Evolutionary conservation across 1,140 invertebrate genomes (phyloP).

Genomic region (Pogonognathellus flavescens): DNA sequence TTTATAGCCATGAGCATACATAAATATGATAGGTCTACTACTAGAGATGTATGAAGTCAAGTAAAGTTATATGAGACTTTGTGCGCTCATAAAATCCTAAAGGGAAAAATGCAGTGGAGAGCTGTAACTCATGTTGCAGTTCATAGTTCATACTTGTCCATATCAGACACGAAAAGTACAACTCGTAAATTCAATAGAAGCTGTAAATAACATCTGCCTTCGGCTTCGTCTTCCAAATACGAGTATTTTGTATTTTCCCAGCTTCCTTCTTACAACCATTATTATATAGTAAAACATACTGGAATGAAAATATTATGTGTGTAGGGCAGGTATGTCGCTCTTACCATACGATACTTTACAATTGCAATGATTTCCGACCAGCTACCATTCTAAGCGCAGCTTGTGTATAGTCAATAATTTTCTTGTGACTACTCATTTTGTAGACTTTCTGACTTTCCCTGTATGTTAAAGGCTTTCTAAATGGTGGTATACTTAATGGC

Average conservation of each 20-base stretch:
- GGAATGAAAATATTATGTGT: background rate
- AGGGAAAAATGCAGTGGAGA: slow-evolving; percentile 3
- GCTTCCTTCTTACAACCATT: background rate
- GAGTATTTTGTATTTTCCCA: slow-evolving; percentile 12
- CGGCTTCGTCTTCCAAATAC: background rate
- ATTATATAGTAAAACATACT: background rate
- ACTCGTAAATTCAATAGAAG: slow-evolving; percentile 36
- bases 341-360: background rate
- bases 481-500: too few relatives aligned
- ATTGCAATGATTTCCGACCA: too few relatives aligned
- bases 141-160: slow-evolving; percentile 39
- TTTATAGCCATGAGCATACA: too few relatives aligned
- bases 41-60: too few relatives aligned
- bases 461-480: too few relatives aligned
- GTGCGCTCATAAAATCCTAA: background rate
- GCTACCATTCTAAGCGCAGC: too few relatives aligned
- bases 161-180: slow-evolving; percentile 12
- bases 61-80: background rate
- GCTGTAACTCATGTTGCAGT: slow-evolving; percentile 23
- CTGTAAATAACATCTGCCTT: slow-evolving; percentile 50
- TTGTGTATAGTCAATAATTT: too few relatives aligned
- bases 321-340: slow-evolving; percentile 17
- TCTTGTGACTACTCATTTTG: too few relatives aligned
- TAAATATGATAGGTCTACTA: too few relatives aligned
- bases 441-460: too few relatives aligned